Percentiles rank a stretch among this genome's conserved stretches.
phyloP scores from a whole-genome alignment of 1,140 invertebrate species.

The Eriocheir sinensis region DNA sequence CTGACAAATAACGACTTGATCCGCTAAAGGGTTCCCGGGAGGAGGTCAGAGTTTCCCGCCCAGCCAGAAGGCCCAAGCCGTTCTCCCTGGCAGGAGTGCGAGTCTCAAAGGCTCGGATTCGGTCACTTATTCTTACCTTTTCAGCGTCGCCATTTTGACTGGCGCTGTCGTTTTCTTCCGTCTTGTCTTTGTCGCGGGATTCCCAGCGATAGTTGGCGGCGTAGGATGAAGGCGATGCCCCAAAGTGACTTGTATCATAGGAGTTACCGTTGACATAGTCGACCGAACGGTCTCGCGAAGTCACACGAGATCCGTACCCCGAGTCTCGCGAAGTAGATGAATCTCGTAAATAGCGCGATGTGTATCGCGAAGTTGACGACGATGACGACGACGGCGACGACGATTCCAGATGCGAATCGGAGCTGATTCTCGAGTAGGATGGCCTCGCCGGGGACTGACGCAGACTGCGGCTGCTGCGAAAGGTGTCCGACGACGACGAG shows the following conservation, averaged over 20 bases:
- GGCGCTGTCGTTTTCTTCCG: slow-evolving; percentile 32
- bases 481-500: slow-evolving; percentile 71
- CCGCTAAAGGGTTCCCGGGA: neutral
- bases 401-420: slow-evolving; percentile 65
- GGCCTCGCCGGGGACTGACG: slow-evolving; percentile 71
- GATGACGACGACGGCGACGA: slow-evolving; percentile 24
- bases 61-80: slow-evolving; percentile 46
- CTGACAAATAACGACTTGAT: neutral
- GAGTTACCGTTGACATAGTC: slow-evolving; percentile 74
- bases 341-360: slow-evolving; percentile 52
- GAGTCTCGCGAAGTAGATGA: slow-evolving; percentile 71
- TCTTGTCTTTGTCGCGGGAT: slow-evolving; percentile 64
- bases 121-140: slow-evolving; percentile 71
- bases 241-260: slow-evolving; percentile 72
- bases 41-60: slow-evolving; percentile 54
- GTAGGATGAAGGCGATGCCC: slow-evolving; percentile 68
- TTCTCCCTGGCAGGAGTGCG: slow-evolving; percentile 56
- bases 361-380: slow-evolving; percentile 31
- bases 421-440: slow-evolving; percentile 67
- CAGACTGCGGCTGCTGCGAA: slow-evolving; percentile 71
- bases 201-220: slow-evolving; percentile 76
- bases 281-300: slow-evolving; percentile 72
- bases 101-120: slow-evolving; percentile 71
- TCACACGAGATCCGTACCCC: slow-evolving; percentile 70
- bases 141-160: slow-evolving; percentile 71